These are phyloP conservation scores for Entomobrya proxima DNA, from an alignment of 2,888 invertebrate species.

Conservation along the genomic window DNA sequence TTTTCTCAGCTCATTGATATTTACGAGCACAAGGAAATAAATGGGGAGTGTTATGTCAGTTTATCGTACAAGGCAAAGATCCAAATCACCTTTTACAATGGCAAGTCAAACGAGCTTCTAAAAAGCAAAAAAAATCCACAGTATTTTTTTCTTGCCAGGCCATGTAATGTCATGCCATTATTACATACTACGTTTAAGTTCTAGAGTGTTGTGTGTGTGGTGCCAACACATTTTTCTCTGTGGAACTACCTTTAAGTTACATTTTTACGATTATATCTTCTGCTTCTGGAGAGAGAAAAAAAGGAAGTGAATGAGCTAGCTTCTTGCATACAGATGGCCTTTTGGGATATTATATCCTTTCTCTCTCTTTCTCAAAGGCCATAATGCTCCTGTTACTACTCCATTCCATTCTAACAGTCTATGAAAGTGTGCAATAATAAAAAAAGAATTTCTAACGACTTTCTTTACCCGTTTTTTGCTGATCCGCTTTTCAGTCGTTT, in stretches of 20 bases:
- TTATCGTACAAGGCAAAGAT: conserved; percentile 68
- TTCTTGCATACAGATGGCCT: conserved; percentile 55
- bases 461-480: neutral
- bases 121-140: conserved; percentile 53
- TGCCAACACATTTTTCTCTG: conserved; percentile 20
- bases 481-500: conserved; percentile 13
- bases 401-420: conserved; percentile 45
- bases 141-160: conserved; percentile 37
- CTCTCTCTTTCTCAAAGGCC: conserved; percentile 17
- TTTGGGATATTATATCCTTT: no score
- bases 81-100: conserved; percentile 69
- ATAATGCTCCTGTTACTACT: conserved; percentile 51
- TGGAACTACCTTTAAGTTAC: conserved; percentile 1
- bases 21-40: conserved; percentile 65
- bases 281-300: neutral
- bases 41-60: conserved; percentile 69
- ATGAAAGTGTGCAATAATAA: conserved; percentile 50
- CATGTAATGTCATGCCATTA: conserved; percentile 40
- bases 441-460: conserved; percentile 47
- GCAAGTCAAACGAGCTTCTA: conserved; percentile 64
- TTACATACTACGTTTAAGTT: no score
- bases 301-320: conserved; percentile 30
- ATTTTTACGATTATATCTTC: conserved; percentile 44
- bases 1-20: conserved; percentile 66
- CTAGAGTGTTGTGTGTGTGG: no score